Conservation (phyloP, 1,140 invertebrate genomes). For the Anoplolepis gracilipes region DNA sequence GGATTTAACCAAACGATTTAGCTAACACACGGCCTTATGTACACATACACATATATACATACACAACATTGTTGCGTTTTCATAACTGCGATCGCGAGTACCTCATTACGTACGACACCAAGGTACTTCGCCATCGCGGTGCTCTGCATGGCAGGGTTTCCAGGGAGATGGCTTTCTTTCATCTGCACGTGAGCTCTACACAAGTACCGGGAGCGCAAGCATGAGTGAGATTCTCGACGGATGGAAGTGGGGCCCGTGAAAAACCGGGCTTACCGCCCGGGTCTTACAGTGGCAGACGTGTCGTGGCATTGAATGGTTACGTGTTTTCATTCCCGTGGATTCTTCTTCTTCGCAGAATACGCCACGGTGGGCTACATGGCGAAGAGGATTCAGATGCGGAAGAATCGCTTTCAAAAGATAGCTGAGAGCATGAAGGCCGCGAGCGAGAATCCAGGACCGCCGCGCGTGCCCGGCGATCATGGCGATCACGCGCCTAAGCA, state of each 20-base stretch:
- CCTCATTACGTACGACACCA: conserved; percentile 38
- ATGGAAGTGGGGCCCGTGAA: conserved; percentile 46
- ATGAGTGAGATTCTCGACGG: conserved; percentile 62
- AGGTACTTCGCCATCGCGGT: conserved; percentile 55
- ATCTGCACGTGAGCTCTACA: conserved; percentile 63
- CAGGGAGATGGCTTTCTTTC: conserved; percentile 54
- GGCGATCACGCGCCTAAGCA: conserved; percentile 91
- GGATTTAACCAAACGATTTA: background rate
- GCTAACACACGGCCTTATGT: background rate
- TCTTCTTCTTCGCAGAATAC: conserved; percentile 90
- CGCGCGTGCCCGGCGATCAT: conserved; percentile 86
- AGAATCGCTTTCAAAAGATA: conserved; percentile 96
- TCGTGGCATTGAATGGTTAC: conserved; percentile 43
- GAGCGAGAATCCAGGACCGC: conserved; percentile 89
- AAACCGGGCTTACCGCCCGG: conserved; percentile 40
- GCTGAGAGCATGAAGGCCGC: conserved; percentile 95
- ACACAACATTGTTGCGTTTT: background rate
- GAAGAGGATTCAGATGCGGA: conserved; percentile 97
- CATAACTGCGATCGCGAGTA: conserved; percentile 55
- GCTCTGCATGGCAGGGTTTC: conserved; percentile 25
- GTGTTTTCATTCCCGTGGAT: conserved; percentile 57
- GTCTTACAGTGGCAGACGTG: conserved; percentile 58
- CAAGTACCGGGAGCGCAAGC: conserved; percentile 58
- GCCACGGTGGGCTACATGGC: conserved; percentile 98
- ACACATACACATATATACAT: background rate